Base-by-base conservation (phyloP, 1,140 invertebrate species). In the Apolygus lucorum region DNA sequence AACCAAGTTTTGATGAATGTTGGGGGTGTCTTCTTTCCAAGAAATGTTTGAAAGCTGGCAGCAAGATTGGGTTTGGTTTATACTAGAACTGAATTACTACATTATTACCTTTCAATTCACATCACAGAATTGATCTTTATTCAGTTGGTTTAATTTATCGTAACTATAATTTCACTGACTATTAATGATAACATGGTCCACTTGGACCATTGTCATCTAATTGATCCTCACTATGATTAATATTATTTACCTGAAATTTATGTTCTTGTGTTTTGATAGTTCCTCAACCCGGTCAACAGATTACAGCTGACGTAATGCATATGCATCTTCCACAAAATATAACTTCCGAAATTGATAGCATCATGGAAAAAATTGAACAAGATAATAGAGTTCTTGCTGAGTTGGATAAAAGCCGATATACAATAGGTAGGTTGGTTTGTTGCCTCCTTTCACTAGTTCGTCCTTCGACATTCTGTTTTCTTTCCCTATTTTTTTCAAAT, bases 361-460 rank as follows among this genome's bases (percentile, higher is more conserved):
- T 96, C 77, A 95, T 96, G 89, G 92, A 92, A 71, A 95, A 95
- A 83, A 91, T 96, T 75, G 92, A 96, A 79, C 93, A 94, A 80
- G 88, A 88, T 75, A 86, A 85, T 77, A 83, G 91, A 77, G 90
- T 95, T 76, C 82, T 95, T 74, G 92, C 93, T 70, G 93, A 95
- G 77, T 80, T 95, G 75, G 93, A 95, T 77, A 90, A 92, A 78
- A 86, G 88, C 72, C 83, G 90, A 76, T 84, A 83, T 73, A 83
- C 77, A 14, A 75, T 77, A 71, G 77, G 77, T 78, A 70, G 64
- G 27, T 64, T 66, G 62, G 22, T 25, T 63, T n/a, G n/a, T n/a
- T n/a, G n/a, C n/a, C n/a, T n/a, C n/a, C n/a, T n/a, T n/a, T n/a
- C n/a, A n/a, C n/a, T n/a, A n/a, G n/a, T n/a, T n/a, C n/a, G n/a